Conservation (phyloP, 2,797 vertebrate species). For the Poecile montanus region DNA sequence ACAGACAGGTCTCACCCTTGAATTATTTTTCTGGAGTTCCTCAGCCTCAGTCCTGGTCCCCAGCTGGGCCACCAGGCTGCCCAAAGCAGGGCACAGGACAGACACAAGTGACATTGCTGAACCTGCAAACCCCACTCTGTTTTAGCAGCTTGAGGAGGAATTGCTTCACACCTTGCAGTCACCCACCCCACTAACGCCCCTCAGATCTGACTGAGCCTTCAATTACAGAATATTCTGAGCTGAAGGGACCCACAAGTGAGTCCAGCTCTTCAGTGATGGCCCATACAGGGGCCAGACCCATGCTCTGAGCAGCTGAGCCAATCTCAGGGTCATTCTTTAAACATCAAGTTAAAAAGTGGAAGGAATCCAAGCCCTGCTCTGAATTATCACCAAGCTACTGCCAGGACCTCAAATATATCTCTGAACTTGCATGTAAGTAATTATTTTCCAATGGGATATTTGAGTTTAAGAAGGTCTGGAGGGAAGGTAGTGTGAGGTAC, state of each 20-base stretch:
- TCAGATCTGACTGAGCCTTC: background rate
- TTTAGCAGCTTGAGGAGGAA: background rate
- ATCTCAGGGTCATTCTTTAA: background rate
- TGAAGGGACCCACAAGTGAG: background rate
- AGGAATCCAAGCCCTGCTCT: background rate
- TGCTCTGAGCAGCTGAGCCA: background rate
- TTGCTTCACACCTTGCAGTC: background rate
- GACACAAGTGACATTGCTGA: rapidly evolving
- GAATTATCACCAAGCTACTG: background rate
- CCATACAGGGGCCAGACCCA: background rate
- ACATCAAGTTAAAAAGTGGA: background rate
- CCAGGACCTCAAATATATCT: background rate
- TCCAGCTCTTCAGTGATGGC: background rate
- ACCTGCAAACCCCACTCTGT: background rate
- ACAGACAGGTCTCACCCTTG: background rate
- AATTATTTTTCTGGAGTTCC: background rate
- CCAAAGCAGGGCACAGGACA: background rate
- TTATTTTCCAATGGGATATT: background rate
- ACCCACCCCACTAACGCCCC: background rate
- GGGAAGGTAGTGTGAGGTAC: background rate
- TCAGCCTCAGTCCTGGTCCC: background rate
- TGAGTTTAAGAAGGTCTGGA: background rate
- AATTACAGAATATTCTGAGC: background rate
- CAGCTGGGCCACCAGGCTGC: background rate
- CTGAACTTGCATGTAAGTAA: background rate